phyloP scores from a whole-genome alignment of 2,888 invertebrate species.

The Cataglyphis livida region DNA sequence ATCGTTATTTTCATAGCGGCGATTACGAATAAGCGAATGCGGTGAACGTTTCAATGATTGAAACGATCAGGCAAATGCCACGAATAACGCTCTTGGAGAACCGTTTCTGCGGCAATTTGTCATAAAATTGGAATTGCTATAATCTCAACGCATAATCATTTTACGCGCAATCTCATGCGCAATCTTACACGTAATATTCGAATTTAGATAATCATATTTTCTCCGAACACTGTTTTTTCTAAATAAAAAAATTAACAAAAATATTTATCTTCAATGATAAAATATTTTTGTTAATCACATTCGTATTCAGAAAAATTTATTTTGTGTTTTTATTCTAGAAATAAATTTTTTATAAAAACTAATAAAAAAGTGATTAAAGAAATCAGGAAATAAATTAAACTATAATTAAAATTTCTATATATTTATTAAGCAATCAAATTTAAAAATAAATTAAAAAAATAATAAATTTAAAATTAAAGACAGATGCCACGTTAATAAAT shows the following conservation, averaged over 20 bases:
- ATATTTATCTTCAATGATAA: background rate
- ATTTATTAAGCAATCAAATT: background rate
- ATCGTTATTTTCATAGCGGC: conserved; percentile 27
- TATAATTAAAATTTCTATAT: background rate
- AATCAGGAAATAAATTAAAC: background rate
- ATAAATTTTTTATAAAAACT: background rate
- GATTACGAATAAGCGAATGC: conserved; percentile 28
- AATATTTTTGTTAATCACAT: background rate
- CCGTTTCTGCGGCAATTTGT: conserved; percentile 36
- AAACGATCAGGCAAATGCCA: conserved; percentile 22
- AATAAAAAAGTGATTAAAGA: background rate
- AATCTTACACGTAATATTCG: conserved; percentile 18
- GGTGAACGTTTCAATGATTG: conserved; percentile 19
- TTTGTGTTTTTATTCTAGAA: background rate
- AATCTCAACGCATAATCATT: conserved; percentile 10
- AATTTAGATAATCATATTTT: conserved; percentile 4
- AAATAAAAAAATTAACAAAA: background rate
- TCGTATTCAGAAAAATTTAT: background rate
- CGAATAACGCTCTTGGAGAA: conserved; percentile 31
- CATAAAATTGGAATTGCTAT: conserved; percentile 39
- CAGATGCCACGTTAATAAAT: background rate
- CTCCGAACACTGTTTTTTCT: background rate
- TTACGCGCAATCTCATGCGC: conserved; percentile 14
- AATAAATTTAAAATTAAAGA: background rate
- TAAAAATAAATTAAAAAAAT: background rate